Base-by-base conservation (phyloP, 2,888 invertebrate species). In the Podotricha telesiphe region DNA sequence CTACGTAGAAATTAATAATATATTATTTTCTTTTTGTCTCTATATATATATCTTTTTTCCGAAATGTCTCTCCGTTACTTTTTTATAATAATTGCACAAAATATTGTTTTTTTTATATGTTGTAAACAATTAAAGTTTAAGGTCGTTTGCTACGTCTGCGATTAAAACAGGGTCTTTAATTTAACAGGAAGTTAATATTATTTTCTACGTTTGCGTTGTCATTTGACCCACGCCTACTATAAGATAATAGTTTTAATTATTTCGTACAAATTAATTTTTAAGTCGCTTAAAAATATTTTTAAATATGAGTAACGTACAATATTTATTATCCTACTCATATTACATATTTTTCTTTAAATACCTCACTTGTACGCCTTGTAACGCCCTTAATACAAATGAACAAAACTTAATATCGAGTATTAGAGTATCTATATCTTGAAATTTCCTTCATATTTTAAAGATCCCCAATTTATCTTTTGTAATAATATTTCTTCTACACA, bases 101-200 rank as follows among this genome's bases (percentile, higher is more conserved):
- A 28, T 61, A 19, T 62, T 3, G 19, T 8, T 48, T 37, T 19
- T 62, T n/a, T 34, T 17, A 40, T 37, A 17, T 17, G 34, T 55
- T 55, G 22, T 45, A 22, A 15, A 15, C 15, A 19, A 47, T 48
- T 65, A 64, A 59, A 17, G 28, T 8, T 53, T 64, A 69, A 61
- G 69, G 50, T 67, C 34, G 56, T 58, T 70, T 65, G n/a, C n/a
- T n/a, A n/a, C 62, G 71, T 69, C 71, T 73, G 73, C 71, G 67
- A 73, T 71, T 63, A 56, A 48, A 66, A 71, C 71, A 73, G 65
- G 73, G 73, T 73, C 61, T 71, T 70, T 65, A 64, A 53, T 64
- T 61, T 64, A 53, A 17, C 58, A 56, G 47, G 40, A 56, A 56
- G 68, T 56, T 50, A 56, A 22, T 63, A 48, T 68, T 48, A 48